Evolutionary conservation across 2,797 vertebrate species (phyloP).

Genomic region (Girardinus metallicus): DNA sequence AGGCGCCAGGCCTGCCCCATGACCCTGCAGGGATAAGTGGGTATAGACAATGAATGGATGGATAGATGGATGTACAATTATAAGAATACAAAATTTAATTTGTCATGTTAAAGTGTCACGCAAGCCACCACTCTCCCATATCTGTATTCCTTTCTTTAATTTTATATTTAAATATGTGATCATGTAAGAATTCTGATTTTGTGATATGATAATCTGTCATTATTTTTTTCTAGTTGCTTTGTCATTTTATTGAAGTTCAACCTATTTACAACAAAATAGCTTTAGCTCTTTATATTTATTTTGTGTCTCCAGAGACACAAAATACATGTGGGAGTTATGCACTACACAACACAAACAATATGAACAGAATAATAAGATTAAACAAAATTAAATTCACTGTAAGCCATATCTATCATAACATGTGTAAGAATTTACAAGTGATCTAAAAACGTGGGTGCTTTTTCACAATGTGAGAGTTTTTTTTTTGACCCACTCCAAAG

Average conservation of each 20-base stretch:
- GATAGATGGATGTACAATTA: neutral
- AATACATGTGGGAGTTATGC: neutral
- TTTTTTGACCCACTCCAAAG: neutral
- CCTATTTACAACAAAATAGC: neutral
- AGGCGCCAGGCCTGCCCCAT: no score
- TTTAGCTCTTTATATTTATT: neutral
- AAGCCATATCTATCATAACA: neutral
- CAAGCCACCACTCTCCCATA: neutral
- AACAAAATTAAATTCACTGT: neutral
- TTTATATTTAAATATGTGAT: neutral
- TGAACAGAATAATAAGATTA: neutral
- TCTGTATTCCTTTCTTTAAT: constrained; percentile 8
- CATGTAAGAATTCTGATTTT: neutral
- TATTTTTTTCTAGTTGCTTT: neutral
- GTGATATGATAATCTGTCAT: neutral
- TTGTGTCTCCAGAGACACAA: neutral
- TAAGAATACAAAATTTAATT: neutral
- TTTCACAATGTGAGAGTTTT: neutral
- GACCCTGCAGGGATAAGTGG: no score
- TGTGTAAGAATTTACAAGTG: neutral
- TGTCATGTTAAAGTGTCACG: neutral
- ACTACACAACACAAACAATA: neutral
- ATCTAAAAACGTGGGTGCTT: neutral
- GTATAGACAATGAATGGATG: no score
- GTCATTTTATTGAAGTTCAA: neutral